A percentile compares a stretch with the other conserved stretches of the same genome.
Conservation (phyloP, 1,140 invertebrate species). For the Lasaia peninsularis region DNA sequence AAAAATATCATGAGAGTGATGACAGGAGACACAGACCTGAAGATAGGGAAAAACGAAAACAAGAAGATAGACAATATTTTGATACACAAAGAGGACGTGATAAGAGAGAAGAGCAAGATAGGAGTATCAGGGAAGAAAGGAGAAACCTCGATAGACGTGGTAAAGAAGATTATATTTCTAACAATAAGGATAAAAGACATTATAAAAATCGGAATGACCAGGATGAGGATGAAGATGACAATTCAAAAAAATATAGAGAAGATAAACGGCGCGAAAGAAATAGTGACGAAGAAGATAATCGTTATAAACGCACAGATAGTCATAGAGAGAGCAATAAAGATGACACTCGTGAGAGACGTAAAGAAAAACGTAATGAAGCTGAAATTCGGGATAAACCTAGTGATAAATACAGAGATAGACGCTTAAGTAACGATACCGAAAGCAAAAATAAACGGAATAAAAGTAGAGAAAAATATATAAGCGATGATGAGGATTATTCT, state of each 20-base stretch:
- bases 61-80: conserved; percentile 14
- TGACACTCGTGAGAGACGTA: conserved; percentile 10
- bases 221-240: not conserved
- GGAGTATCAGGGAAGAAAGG: not conserved
- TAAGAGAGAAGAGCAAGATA: conserved; percentile 7
- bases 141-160: conserved; percentile 13
- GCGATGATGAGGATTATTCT: conserved; percentile 8
- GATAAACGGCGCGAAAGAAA: not conserved
- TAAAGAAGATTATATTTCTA: conserved; percentile 15
- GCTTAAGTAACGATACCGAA: conserved; percentile 15
- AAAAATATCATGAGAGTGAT: conserved; percentile 2
- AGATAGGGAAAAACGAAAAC: conserved; percentile 12
- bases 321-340: conserved; percentile 10
- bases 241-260: conserved; percentile 16
- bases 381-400: conserved; percentile 16
- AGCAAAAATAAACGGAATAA: conserved; percentile 18
- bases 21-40: conserved; percentile 14
- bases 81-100: conserved; percentile 11
- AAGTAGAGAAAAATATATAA: conserved; percentile 11
- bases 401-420: conserved; percentile 13
- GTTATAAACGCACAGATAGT: conserved; percentile 13
- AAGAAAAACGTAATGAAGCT: conserved; percentile 18
- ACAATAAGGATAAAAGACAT: conserved; percentile 3
- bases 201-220: not conserved
- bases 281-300: conserved; percentile 13